Evolutionary conservation across 2,797 vertebrate species (phyloP).

Genomic region (Sphaeramia orbicularis): DNA sequence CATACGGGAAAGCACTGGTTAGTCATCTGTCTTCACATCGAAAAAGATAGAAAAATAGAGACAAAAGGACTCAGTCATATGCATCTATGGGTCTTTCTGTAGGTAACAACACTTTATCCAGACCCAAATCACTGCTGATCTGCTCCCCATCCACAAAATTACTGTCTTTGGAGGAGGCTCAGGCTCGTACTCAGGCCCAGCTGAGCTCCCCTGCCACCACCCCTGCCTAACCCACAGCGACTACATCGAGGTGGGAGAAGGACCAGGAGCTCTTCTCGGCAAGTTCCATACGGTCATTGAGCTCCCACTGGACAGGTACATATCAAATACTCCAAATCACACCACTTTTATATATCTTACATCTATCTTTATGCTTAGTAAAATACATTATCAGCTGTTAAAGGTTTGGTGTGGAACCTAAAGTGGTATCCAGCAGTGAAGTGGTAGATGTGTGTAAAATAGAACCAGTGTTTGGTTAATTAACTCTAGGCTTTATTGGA

Average conservation of each 20-base stretch:
- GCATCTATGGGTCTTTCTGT: not conserved
- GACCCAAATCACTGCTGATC: slow-evolving; percentile 96
- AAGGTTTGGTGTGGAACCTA: too few species aligned
- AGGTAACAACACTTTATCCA: slow-evolving; percentile 95
- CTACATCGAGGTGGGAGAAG: slow-evolving; percentile 98
- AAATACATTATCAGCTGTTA: too few species aligned
- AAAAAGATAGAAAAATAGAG: too few species aligned
- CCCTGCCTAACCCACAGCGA: slow-evolving; percentile 85
- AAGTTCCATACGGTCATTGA: slow-evolving; percentile 98
- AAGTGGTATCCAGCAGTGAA: too few species aligned
- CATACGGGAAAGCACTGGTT: slow-evolving; percentile 96
- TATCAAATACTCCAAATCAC: too few species aligned
- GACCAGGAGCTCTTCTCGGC: slow-evolving; percentile 95
- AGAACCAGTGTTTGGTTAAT: too few species aligned
- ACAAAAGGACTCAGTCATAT: not conserved
- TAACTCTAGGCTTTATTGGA: too few species aligned
- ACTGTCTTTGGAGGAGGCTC: slow-evolving; percentile 95
- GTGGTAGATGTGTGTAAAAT: too few species aligned
- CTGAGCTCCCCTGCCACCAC: slow-evolving; percentile 92
- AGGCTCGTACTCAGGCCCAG: slow-evolving; percentile 96
- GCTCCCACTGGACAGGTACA: slow-evolving; percentile 81
- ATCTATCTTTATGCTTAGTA: too few species aligned
- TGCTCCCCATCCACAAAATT: slow-evolving; percentile 97
- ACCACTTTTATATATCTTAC: too few species aligned
- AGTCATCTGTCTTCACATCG: too few species aligned